Base-by-base conservation (phyloP, 1,140 invertebrate species). In the Penaeus chinensis region DNA sequence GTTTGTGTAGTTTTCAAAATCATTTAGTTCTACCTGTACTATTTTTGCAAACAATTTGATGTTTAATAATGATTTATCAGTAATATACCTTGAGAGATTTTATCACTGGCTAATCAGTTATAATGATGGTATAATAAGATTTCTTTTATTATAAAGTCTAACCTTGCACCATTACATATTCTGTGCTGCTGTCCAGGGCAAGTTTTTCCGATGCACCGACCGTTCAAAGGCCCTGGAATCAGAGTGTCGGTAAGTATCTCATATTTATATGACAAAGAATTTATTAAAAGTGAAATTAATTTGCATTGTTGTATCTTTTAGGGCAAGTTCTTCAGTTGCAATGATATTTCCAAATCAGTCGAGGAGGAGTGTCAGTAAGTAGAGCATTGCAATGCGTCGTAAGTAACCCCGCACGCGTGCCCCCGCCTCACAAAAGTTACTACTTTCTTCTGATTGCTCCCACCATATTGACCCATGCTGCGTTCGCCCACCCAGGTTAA, bases 291-390 rank as follows among this genome's bases (percentile, higher is more conserved):
- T 74, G 69, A 32, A 27, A 74, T 74, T 74, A 22, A 27, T n/a
- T 83, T 19, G 42, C 37, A 37, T 74, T 63, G 79, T 82, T 74
- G 62, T 89, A 81, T 99, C 92, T 99, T 99, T 94, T 99, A 99
- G 96, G 93, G 93, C 60, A 92, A 92, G 80, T 94, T 94, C 90
- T 92, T 91, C 86, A 90, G 76, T 18, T 94, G 93, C 91, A 92
- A 91, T 85, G 93, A 94, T 91, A 79, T 76, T 42, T 93, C 93
- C 63, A 94, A 93, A 90, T 82, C 92, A 47, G 92, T 91, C 5
- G 90, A 90, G 60, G 89, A 32, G 10, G 82, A 88, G 37, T 90
- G 90, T 82, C 87, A 89, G 90, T 90, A 90, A 89, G 89, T 89
- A 87, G 32, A 65, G 74, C 61, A 18, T 24, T 54, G n/a, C 62